These are phyloP conservation scores for Coreoperca whiteheadi DNA, from an alignment of 2,113 vertebrate species.

Conservation along the genomic window DNA sequence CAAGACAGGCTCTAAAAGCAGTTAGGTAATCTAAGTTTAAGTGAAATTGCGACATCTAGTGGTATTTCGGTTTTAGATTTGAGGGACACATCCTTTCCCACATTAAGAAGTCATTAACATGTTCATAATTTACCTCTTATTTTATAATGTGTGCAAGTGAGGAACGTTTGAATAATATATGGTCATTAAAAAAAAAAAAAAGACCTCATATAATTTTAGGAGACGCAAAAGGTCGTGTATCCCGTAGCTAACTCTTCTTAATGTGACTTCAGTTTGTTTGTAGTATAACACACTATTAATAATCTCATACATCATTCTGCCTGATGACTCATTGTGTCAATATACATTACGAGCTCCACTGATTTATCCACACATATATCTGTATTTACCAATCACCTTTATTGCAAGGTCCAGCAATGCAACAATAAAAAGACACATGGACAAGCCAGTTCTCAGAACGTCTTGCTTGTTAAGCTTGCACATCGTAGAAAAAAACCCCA, in stretches of 20 bases:
- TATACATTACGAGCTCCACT: neutral
- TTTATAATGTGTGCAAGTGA: neutral
- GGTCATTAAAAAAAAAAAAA: accelerated
- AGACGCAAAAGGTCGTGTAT: neutral
- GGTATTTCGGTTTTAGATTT: no score
- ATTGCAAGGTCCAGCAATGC: slow-evolving; percentile 17
- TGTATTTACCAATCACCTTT: slow-evolving; percentile 5
- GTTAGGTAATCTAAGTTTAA: neutral
- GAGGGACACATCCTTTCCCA: no score
- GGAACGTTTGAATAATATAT: neutral
- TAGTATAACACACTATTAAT: neutral
- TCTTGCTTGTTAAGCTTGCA: neutral
- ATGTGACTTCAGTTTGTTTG: neutral
- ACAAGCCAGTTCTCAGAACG: neutral
- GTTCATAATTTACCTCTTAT: neutral
- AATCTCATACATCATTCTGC: no score
- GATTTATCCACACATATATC: accelerated
- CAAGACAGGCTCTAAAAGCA: neutral
- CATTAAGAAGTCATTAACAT: neutral
- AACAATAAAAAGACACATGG: neutral
- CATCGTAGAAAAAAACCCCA: neutral
- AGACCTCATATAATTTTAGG: neutral
- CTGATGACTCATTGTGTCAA: neutral
- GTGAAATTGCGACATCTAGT: neutral
- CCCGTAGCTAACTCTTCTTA: neutral